Base-by-base conservation (phyloP, 2,113 vertebrate genomes). In the Cinclus cinclus region DNA sequence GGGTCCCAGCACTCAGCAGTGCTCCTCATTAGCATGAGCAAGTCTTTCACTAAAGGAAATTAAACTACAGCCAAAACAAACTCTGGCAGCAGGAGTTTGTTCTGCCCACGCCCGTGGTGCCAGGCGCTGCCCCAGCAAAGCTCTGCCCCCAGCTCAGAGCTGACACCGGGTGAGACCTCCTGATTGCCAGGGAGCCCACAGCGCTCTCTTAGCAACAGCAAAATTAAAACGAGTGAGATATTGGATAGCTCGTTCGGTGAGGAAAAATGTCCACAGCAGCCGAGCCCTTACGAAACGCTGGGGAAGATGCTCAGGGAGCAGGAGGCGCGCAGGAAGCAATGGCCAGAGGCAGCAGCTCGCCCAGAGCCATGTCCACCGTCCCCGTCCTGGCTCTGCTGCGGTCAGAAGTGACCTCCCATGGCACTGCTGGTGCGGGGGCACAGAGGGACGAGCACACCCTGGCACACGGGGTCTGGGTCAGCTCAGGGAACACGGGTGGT, bases 361-460 rank as follows among this genome's bases (percentile, higher is more conserved):
- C 42, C 60, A 19, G 65, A 20, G 28, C 62, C 10, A 0, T 1
- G 3, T 7, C 21, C 46, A 3, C 17, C 13, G 0, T 4, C 28
- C 21, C 82, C 73, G 2, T 2, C 23, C 31, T 1, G 10, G 41
- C 11, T 35, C 1, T 16, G 24, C 3, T 46, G 78, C 28, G 5
- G 20, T 5, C 18, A 10, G 52, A 13, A 9, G 62, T 10, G 33
- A 3, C 39, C 39, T 7, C 19, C 3, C 6, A 0, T 2, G 33
- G 37, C 87, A 4, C 46, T 37, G 35, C 35, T 37, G 35, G 35
- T 37, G 35, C 35, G 35, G n/a, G n/a, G n/a, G n/a, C n/a, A n/a
- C n/a, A n/a, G n/a, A n/a, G n/a, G n/a, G n/a, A n/a, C n/a, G n/a
- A n/a, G n/a, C 47, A 46, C 44, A 46, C 18, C 44, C 44, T 12